Conservation (phyloP, 1,140 invertebrate genomes). For the Drosophila novamexicana region DNA sequence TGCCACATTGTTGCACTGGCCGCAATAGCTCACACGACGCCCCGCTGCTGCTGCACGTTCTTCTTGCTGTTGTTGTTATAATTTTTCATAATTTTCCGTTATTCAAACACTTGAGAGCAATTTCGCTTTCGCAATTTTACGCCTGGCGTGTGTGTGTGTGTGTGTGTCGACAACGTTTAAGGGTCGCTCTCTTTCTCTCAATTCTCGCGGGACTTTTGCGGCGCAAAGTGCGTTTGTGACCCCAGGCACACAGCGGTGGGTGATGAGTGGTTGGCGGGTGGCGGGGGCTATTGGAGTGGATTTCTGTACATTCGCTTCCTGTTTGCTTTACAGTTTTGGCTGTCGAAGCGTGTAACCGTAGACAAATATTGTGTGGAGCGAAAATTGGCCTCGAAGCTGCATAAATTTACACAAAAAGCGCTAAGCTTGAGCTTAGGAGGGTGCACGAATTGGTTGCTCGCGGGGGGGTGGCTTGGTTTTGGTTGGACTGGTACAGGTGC, state of each 20-base stretch:
- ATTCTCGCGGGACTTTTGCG: constrained; percentile 69
- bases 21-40: constrained; percentile 52
- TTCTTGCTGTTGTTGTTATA: constrained; percentile 61
- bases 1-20: constrained; percentile 45
- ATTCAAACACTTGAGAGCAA: constrained; percentile 75
- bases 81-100: constrained; percentile 83
- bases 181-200: constrained; percentile 24
- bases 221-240: constrained; percentile 72
- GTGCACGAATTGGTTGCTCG: background rate
- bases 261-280: background rate
- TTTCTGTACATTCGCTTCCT: constrained; percentile 44
- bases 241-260: constrained; percentile 15
- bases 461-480: background rate
- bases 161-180: constrained; percentile 45
- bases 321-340: constrained; percentile 82
- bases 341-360: constrained; percentile 81
- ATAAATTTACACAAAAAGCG: constrained; percentile 79
- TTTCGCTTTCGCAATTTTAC: constrained; percentile 46
- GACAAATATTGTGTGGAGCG: constrained; percentile 73
- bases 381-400: constrained; percentile 75
- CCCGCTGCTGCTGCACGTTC: background rate
- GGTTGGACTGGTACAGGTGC: constrained; percentile 51
- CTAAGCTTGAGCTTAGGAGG: constrained; percentile 33
- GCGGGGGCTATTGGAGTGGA: constrained; percentile 3
- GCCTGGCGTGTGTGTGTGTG: constrained; percentile 26